phyloP scores from a whole-genome alignment of 2,113 vertebrate species.

The Campylomormyrus tamandua region DNA sequence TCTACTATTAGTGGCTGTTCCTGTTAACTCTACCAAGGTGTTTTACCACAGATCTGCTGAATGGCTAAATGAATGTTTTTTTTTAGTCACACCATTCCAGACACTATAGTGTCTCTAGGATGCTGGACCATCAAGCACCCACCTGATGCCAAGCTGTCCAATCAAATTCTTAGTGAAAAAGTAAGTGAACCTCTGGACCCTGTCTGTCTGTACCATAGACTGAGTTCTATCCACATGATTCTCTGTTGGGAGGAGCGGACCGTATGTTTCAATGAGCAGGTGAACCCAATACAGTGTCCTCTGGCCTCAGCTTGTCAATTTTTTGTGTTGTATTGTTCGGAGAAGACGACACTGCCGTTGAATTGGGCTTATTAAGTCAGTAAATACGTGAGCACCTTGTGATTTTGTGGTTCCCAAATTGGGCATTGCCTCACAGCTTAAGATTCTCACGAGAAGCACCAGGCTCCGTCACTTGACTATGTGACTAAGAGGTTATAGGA shows the following conservation, averaged over 20 bases:
- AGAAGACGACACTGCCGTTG: not conserved
- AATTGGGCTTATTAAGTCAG: not conserved
- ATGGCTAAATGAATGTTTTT: not conserved
- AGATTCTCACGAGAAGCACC: not conserved
- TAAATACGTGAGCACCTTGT: not conserved
- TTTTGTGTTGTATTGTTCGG: not conserved
- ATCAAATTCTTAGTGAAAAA: not conserved
- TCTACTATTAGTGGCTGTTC: not conserved
- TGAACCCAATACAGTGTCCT: not conserved
- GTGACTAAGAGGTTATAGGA: not conserved
- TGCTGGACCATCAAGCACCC: not conserved
- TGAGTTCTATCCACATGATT: not conserved
- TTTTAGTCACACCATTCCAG: not conserved
- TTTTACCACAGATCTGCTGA: not conserved
- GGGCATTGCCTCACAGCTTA: not conserved
- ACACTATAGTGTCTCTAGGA: not conserved
- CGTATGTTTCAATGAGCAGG: not conserved
- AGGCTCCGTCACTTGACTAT: not conserved
- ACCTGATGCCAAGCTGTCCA: not conserved
- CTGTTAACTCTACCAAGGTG: not conserved
- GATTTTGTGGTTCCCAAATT: not conserved
- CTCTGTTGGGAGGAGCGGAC: not conserved
- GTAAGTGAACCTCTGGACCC: not conserved
- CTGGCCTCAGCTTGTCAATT: not conserved
- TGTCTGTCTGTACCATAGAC: not conserved